phyloP scores from a whole-genome alignment of 2,797 vertebrate genomes.

The Acomys russatus region DNA sequence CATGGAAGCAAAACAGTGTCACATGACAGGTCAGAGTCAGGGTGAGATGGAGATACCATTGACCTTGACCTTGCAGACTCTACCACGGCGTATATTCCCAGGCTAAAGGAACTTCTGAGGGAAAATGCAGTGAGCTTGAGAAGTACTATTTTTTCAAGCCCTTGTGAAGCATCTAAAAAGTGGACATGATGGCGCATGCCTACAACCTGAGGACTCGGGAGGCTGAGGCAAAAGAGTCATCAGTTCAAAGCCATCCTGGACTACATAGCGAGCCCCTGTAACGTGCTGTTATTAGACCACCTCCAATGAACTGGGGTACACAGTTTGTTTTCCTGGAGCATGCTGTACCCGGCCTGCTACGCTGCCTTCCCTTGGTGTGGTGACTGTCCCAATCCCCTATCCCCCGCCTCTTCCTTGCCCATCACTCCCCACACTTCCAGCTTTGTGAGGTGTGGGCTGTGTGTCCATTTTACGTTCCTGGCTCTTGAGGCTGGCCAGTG shows the following conservation, averaged over 20 bases:
- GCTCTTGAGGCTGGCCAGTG: not conserved
- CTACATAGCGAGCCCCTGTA: not conserved
- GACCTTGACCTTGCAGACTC: not conserved
- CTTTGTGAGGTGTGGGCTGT: not conserved
- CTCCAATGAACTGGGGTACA: rapidly evolving
- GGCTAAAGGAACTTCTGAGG: not conserved
- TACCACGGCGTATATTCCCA: not conserved
- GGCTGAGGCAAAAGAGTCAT: not conserved
- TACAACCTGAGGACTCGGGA: not conserved
- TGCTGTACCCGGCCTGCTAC: rapidly evolving
- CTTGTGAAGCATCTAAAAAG: not conserved
- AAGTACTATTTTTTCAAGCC: not conserved
- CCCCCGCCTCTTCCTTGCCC: not conserved
- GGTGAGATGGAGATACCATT: not conserved
- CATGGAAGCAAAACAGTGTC: not conserved
- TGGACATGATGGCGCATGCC: no score
- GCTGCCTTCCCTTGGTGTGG: not conserved
- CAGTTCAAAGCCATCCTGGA: not conserved
- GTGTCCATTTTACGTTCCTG: not conserved
- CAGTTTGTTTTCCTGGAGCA: not conserved
- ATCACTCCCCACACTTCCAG: not conserved
- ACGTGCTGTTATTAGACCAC: rapidly evolving
- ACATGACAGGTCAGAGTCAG: not conserved
- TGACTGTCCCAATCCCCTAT: not conserved
- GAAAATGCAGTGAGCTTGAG: not conserved